Evolutionary conservation across 2,888 invertebrate genomes (phyloP), one percentile per base, ranked within the genome.

Genomic region (Notodonta ziczac): DNA sequence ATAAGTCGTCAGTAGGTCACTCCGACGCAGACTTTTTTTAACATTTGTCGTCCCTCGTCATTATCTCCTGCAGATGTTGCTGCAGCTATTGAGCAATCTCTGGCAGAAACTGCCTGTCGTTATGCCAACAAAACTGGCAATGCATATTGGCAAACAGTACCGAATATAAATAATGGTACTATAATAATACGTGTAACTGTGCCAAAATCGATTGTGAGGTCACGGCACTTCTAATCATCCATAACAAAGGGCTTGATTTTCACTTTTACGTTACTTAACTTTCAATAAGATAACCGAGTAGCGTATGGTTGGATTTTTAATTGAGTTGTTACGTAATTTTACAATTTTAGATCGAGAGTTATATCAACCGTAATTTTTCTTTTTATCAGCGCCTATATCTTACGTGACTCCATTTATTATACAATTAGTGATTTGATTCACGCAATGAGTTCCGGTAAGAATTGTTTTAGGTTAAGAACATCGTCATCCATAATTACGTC

Each of bases 361-460:
- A 58, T 72, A 68, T 68, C 67, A 70, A 69, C 54, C 55, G 63
- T 12, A 55, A 64, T 62, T 74, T 69, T 59, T 57, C 63, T 42
- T 57, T 64, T 62, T 48, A 65, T 65, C 56, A 42, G 16, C 44
- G n/a, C 16, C 71, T 73, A 73, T 14, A 60, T 54, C 56, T 86
- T 86, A 83, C 88, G 84, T 84, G 86, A 85, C 70, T 80, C 74
- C 64, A 72, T 78, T 78, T 70, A 73, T 86, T 85, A 83, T 77
- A 78, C 81, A 83, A 86, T 83, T 84, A 78, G 80, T 83, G 73
- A 88, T 84, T 87, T 81, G 69, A 74, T 84, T 84, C 83, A 84
- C 80, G 86, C 77, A 69, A 68, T 70, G 64, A 72, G 76, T 87
- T 88, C 87, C 88, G 88, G 85, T 76, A 78, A 75, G 66, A 69